Conservation (phyloP, 1,140 invertebrate genomes). For the Euura lappo region DNA sequence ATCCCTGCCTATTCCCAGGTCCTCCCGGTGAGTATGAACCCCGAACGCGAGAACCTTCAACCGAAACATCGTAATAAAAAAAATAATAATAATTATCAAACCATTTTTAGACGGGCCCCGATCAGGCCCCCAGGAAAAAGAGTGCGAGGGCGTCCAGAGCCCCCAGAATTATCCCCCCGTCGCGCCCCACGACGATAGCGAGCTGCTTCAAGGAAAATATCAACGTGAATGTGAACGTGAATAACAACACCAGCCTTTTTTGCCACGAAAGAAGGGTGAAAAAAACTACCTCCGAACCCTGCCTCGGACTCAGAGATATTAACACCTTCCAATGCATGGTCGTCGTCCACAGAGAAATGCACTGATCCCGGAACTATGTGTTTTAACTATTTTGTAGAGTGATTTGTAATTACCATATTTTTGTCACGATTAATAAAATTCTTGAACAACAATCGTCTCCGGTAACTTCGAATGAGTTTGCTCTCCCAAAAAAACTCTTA, state of each 20-base stretch:
- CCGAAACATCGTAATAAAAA: too few relatives aligned
- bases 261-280: conserved; percentile 11
- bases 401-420: too few relatives aligned
- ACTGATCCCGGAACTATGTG: background rate
- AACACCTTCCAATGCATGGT: conserved; percentile 21
- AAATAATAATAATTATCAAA: too few relatives aligned
- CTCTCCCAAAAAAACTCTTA: too few relatives aligned
- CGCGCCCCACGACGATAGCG: conserved; percentile 31
- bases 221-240: conserved; percentile 53
- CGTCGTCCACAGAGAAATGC: conserved; percentile 19
- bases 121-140: background rate
- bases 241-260: conserved; percentile 40
- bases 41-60: background rate
- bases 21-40: background rate
- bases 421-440: too few relatives aligned
- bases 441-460: too few relatives aligned
- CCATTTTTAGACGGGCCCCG: background rate
- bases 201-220: conserved; percentile 44
- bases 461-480: too few relatives aligned
- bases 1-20: conserved; percentile 9
- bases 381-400: too few relatives aligned
- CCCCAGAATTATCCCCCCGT: conserved; percentile 10
- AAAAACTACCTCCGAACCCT: conserved; percentile 15
- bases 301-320: background rate
- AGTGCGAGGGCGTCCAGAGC: background rate